Conservation (phyloP, 2,113 vertebrate genomes). For the Oryzias curvinotus region DNA sequence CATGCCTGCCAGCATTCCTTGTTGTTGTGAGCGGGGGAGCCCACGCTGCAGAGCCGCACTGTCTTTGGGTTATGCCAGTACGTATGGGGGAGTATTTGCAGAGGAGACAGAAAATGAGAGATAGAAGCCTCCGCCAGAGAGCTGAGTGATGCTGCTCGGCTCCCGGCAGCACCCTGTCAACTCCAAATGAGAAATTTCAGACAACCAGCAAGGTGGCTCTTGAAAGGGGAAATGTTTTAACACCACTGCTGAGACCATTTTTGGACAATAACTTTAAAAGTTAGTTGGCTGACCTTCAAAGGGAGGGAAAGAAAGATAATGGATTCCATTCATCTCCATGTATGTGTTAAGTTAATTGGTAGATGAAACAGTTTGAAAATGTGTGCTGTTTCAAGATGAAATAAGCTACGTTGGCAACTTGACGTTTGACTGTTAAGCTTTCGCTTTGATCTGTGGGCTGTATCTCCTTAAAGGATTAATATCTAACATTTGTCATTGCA, state of each 20-base stretch:
- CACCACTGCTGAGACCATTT: conserved; percentile 46
- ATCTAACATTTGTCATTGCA: conserved; percentile 36
- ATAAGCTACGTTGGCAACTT: conserved; percentile 43
- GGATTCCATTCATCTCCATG: conserved; percentile 62
- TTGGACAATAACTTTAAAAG: conserved; percentile 69
- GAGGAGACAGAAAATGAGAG: conserved; percentile 61
- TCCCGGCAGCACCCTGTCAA: conserved; percentile 70
- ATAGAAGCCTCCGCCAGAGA: conserved; percentile 58
- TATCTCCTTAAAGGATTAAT: conserved; percentile 44
- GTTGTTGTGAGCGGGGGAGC: conserved; percentile 55
- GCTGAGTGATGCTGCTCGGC: conserved; percentile 63
- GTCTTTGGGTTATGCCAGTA: conserved; percentile 56
- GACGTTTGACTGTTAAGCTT: conserved; percentile 37
- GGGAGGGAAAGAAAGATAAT: conserved; percentile 59
- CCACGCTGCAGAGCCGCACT: conserved; percentile 52
- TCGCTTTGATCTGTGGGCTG: conserved; percentile 44
- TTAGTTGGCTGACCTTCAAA: conserved; percentile 77
- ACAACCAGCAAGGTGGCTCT: conserved; percentile 64
- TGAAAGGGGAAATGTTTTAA: conserved; percentile 71
- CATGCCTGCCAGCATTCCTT: conserved; percentile 54
- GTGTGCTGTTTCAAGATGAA: conserved; percentile 55
- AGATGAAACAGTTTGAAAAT: conserved; percentile 59
- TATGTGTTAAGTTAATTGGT: conserved; percentile 70
- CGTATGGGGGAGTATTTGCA: conserved; percentile 58
- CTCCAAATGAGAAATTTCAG: conserved; percentile 76